Evolutionary conservation across 2,113 vertebrate species (phyloP).

Genomic region (Aegithalos caudatus): DNA sequence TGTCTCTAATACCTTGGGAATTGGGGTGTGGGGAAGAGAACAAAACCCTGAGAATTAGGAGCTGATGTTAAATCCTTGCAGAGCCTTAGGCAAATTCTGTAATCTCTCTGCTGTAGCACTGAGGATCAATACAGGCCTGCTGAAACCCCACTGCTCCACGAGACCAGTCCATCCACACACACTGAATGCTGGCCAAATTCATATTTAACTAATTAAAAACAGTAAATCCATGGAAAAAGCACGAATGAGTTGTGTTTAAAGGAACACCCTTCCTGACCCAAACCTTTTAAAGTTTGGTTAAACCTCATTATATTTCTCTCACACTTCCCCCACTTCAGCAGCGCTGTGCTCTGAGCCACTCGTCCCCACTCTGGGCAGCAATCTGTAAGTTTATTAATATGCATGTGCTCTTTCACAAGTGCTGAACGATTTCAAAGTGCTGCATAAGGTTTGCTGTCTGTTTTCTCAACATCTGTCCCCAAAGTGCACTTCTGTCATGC

Average conservation of each 20-base stretch:
- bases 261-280: not conserved
- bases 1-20: not conserved
- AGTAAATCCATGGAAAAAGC: not conserved
- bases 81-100: constrained; percentile 30
- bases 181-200: not conserved
- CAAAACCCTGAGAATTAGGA: constrained; percentile 1
- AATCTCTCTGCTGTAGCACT: not conserved
- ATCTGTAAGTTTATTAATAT: not conserved
- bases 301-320: not conserved
- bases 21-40: not conserved
- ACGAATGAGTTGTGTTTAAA: not conserved
- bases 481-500: not conserved
- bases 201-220: not conserved
- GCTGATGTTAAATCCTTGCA: constrained; percentile 1
- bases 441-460: constrained; percentile 10
- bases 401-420: not conserved
- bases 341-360: not conserved
- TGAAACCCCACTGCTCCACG: not conserved
- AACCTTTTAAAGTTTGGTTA: not conserved
- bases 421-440: not conserved
- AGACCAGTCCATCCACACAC: not conserved
- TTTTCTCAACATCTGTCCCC: constrained; percentile 11
- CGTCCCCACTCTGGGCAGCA: not conserved
- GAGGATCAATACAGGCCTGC: not conserved
- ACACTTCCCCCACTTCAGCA: not conserved